phyloP scores from a whole-genome alignment of 2,797 vertebrate genomes.

The Neopelma chrysocephalum region DNA sequence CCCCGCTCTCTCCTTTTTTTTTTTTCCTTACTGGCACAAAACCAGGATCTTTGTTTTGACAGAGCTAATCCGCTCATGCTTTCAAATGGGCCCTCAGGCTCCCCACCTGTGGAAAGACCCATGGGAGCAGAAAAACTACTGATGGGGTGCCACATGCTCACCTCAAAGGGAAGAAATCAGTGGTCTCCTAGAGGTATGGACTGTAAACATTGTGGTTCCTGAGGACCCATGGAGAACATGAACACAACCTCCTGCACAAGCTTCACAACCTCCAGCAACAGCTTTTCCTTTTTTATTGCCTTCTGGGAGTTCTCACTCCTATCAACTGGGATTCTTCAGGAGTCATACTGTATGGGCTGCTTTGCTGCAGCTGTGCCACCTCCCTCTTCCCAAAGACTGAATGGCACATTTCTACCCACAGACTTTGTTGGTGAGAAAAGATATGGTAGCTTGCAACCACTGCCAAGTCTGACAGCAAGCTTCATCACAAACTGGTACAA shows the following conservation, averaged over 20 bases:
- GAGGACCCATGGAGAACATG: not conserved
- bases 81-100: slow-evolving; percentile 28
- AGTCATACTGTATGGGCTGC: not conserved
- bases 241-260: not conserved
- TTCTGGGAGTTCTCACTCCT: not conserved
- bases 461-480: slow-evolving; percentile 26
- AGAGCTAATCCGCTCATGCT: slow-evolving; percentile 29
- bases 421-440: not conserved
- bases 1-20: slow-evolving; percentile 27
- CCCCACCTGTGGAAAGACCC: slow-evolving; percentile 28
- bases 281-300: not conserved
- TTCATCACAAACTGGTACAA: slow-evolving; percentile 2
- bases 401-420: not conserved
- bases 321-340: slow-evolving; percentile 1
- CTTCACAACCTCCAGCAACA: not conserved
- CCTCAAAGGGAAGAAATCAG: slow-evolving; percentile 3
- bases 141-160: not conserved
- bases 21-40: slow-evolving; percentile 37
- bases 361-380: not conserved
- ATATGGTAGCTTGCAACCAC: not conserved
- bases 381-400: not conserved
- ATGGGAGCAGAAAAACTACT: not conserved
- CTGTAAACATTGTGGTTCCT: not conserved
- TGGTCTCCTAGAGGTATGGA: not conserved
- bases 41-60: slow-evolving; percentile 44